Percentiles rank a stretch among this genome's conserved stretches.
Conservation (phyloP, 1,140 invertebrate genomes). For the Idris sp. region DNA sequence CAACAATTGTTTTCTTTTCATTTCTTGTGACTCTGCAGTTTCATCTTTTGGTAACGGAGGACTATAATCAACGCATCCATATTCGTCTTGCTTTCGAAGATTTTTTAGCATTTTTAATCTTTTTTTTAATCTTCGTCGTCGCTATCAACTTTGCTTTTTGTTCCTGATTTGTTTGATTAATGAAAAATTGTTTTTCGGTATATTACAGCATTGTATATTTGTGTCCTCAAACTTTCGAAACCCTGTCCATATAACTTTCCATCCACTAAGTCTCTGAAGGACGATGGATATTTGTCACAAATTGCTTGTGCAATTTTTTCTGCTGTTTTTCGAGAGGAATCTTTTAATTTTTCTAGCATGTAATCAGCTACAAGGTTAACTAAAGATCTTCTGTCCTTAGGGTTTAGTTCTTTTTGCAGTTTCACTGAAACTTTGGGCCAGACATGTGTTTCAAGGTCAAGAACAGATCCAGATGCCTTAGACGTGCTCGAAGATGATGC, state of each 20-base stretch:
- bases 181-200: conserved; percentile 13
- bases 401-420: too few relatives aligned
- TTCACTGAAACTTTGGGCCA: too few relatives aligned
- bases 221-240: not conserved
- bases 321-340: not conserved
- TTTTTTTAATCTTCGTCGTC: not conserved
- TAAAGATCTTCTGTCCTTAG: too few relatives aligned
- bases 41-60: conserved; percentile 18
- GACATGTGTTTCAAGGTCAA: too few relatives aligned
- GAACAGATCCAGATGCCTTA: too few relatives aligned
- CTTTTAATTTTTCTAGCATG: not conserved
- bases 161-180: too few relatives aligned
- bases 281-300: not conserved
- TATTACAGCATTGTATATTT: conserved; percentile 3
- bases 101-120: not conserved
- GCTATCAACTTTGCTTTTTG: too few relatives aligned
- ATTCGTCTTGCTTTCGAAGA: conserved; percentile 21
- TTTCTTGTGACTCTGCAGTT: conserved; percentile 20
- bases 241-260: not conserved
- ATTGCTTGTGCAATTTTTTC: not conserved
- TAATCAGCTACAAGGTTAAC: not conserved
- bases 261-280: not conserved
- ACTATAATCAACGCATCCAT: conserved; percentile 28
- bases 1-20: conserved; percentile 9
- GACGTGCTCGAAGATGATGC: too few relatives aligned